Evolutionary conservation across 2,113 vertebrate species (phyloP).

Genomic region (Protobothrops flavoviridis): DNA sequence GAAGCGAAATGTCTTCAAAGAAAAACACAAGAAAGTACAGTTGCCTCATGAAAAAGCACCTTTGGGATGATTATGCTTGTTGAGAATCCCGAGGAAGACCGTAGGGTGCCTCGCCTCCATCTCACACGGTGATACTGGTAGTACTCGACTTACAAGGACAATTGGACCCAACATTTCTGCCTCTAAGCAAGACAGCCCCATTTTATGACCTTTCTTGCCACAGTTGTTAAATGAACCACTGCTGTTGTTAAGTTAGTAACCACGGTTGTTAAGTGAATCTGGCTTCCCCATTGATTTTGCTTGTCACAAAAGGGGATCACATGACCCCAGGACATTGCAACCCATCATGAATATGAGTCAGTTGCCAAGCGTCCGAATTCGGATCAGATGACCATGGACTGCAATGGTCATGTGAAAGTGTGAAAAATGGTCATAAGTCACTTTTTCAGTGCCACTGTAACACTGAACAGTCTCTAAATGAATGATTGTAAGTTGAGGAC

Average conservation of each 20-base stretch:
- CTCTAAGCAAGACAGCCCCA: neutral
- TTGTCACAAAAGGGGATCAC: neutral
- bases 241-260: neutral
- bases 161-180: neutral
- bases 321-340: neutral
- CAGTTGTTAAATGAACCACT: neutral
- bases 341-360: no score
- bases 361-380: no score
- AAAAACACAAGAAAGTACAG: no score
- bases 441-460: neutral
- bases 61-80: neutral
- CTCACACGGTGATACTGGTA: neutral
- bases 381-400: no score
- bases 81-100: neutral
- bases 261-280: neutral
- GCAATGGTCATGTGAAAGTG: neutral
- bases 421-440: neutral
- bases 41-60: no score
- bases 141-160: neutral
- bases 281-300: neutral
- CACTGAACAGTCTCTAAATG: rapidly evolving
- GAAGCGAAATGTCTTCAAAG: no score
- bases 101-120: neutral
- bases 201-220: neutral
- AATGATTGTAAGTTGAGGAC: neutral